These are phyloP conservation scores for Nylanderia fulva DNA, from an alignment of 1,140 invertebrate genomes.

Conservation along the genomic window DNA sequence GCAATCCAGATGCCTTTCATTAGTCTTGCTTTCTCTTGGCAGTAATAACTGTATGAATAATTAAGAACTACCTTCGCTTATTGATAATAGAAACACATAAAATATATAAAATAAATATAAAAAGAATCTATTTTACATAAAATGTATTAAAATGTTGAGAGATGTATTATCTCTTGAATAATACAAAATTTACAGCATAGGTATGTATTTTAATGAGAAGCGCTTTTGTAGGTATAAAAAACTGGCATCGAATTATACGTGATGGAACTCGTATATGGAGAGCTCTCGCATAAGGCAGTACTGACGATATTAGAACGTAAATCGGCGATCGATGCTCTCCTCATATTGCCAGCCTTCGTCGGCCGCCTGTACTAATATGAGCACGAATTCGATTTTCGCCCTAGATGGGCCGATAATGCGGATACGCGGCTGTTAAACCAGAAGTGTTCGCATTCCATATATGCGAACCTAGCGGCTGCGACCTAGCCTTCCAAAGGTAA, in stretches of 20 bases:
- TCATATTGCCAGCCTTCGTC: slow-evolving; percentile 57
- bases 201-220: neutral
- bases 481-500: slow-evolving; percentile 70
- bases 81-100: neutral
- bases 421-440: slow-evolving; percentile 71
- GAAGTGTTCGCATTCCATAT: slow-evolving; percentile 69
- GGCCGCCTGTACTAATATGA: slow-evolving; percentile 59
- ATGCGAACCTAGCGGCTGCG: slow-evolving; percentile 46
- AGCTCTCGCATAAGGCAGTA: neutral
- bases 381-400: slow-evolving; percentile 72
- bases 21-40: neutral
- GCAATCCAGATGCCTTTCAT: neutral
- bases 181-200: neutral
- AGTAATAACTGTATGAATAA: slow-evolving; percentile 11
- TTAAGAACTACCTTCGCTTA: neutral
- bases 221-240: neutral
- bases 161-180: neutral
- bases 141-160: neutral
- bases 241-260: neutral
- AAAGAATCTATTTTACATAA: neutral
- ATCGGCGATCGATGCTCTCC: slow-evolving; percentile 50
- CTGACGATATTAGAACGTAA: slow-evolving; percentile 24
- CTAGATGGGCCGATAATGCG: slow-evolving; percentile 72
- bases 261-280: neutral
- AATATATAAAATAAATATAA: neutral